Conservation (phyloP, 2,797 vertebrate genomes). For the Babyrousa celebensis region DNA sequence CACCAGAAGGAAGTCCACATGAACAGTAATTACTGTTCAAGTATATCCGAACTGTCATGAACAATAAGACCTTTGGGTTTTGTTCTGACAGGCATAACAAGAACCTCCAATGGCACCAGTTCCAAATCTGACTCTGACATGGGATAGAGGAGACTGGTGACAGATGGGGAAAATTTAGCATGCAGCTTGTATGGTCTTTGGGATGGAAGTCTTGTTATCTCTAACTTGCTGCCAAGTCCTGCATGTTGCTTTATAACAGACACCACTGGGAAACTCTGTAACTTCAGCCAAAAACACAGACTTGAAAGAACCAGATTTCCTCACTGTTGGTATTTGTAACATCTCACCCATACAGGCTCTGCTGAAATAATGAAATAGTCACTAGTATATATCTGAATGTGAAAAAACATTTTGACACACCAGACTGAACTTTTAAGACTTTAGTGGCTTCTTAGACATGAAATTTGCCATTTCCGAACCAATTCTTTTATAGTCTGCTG, state of each 20-base stretch:
- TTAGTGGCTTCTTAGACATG: background rate
- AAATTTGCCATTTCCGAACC: conserved; percentile 27
- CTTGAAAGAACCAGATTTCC: conserved; percentile 70
- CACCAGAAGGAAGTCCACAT: conserved; percentile 84
- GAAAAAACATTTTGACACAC: conserved; percentile 66
- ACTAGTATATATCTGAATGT: conserved; percentile 45
- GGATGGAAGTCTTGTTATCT: conserved; percentile 85
- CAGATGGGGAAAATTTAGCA: conserved; percentile 90
- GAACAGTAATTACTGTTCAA: conserved; percentile 86
- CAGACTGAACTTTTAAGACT: background rate
- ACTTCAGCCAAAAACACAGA: conserved; percentile 63
- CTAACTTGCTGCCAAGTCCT: conserved; percentile 87
- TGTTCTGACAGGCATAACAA: conserved; percentile 87
- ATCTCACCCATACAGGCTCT: conserved; percentile 55
- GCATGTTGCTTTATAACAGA: conserved; percentile 82
- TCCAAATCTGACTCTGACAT: conserved; percentile 86
- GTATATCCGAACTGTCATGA: conserved; percentile 86
- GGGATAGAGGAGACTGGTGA: conserved; percentile 88
- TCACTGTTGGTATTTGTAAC: conserved; percentile 71
- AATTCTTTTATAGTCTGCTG: conserved; percentile 26
- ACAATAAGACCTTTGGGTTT: conserved; percentile 85
- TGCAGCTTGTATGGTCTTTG: conserved; percentile 83
- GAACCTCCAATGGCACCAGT: conserved; percentile 85
- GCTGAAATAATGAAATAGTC: conserved; percentile 69
- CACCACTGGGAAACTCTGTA: conserved; percentile 84